Base-by-base conservation (phyloP, 2,113 vertebrate species). In the Dendrocopos noguchii region DNA sequence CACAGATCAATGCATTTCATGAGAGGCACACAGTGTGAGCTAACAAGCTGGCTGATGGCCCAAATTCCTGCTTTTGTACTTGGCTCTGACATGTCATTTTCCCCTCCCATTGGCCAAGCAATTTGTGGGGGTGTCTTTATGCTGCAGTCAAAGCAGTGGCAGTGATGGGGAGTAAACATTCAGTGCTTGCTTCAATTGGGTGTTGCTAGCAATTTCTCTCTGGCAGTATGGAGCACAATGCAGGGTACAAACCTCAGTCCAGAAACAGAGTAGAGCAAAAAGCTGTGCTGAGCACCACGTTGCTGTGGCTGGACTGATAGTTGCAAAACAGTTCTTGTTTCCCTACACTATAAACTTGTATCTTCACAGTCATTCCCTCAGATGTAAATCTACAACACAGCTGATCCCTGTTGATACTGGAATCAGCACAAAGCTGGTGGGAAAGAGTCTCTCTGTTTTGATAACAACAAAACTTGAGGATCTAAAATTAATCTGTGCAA, bases 91-190 rank as follows among this genome's bases (percentile, higher is more conserved):
- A 86, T 2, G 1, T n/a, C 66, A 92, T 95, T 93, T 93, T 74
- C 84, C 91, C 84, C 87, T 94, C 79, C 87, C 52, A 78, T 83
- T 1, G 1, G 84, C 87, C 95, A 94, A 96, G 79, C 94, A 91
- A 91, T 96, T 95, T 86, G 85, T 50, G 50, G 50, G 50, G 44
- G 86, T 88, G 46, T 53, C 0, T 95, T 94, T 93, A 92, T 59
- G 86, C 88, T 90, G 83, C 86, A 96, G 88, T 94, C 94, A 96
- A 93, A 94, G 95, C 73, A 61, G 74, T 73, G 86, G 77, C 91
- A 90, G 13, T 57, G 88, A 68, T 70, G 80, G 34, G 74, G 80
- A 96, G 84, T 87, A 94, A 96, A 96, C 59, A 93, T 46, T 94
- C 63, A 46, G 55, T 65, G 66, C 88, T 86, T 86, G 80, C 80